Percentiles rank a stretch among this genome's conserved stretches.
Evolutionary conservation across 2,113 vertebrate species (phyloP).

Genomic region (Lasiurus borealis): DNA sequence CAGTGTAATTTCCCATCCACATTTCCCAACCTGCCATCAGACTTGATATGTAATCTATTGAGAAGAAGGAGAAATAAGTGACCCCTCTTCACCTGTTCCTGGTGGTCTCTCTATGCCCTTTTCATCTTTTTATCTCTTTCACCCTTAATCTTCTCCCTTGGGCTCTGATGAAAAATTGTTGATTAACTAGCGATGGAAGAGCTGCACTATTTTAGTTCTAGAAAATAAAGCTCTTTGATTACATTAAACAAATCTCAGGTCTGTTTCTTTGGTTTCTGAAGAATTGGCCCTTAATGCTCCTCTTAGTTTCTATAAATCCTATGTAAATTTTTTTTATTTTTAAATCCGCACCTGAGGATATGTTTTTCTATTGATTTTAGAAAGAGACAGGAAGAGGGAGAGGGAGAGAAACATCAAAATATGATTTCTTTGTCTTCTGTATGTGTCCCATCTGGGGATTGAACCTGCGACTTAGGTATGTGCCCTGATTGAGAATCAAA

Average conservation of each 20-base stretch:
- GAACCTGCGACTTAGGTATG: no score
- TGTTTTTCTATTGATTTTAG: no score
- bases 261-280: constrained; percentile 59
- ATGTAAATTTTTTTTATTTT: not conserved
- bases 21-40: not conserved
- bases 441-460: no score
- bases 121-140: not conserved
- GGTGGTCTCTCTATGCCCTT: not conserved
- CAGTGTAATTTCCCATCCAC: not conserved
- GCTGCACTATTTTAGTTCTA: constrained; percentile 67
- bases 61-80: not conserved
- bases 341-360: no score
- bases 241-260: constrained; percentile 27
- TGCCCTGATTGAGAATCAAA: no score
- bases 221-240: constrained; percentile 75
- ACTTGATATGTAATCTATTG: not conserved
- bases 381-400: no score
- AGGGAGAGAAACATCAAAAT: no score
- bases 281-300: not conserved
- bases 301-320: not conserved
- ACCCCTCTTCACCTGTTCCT: not conserved
- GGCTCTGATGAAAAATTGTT: constrained; percentile 74
- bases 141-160: not conserved
- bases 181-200: constrained; percentile 42
- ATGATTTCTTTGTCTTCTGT: no score